Conservation (phyloP, 2,113 vertebrate genomes). For the Numenius arquata region DNA sequence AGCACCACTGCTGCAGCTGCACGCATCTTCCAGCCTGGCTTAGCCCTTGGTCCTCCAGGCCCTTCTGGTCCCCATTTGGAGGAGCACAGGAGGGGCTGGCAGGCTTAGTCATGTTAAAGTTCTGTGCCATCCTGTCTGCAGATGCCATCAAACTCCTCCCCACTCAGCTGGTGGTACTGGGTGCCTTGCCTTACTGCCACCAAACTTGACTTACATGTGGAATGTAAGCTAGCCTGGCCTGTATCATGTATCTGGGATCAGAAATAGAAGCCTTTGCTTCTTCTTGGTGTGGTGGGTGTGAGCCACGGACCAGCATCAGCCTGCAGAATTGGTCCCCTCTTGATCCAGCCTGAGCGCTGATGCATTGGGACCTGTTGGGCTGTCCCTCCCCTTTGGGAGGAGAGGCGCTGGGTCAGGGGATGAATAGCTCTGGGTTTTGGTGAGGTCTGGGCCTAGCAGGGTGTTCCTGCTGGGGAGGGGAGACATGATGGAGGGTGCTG, state of each 20-base stretch:
- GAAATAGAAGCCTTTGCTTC: not conserved
- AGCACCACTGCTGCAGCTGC: not conserved
- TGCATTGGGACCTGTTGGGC: not conserved
- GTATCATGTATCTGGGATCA: not conserved
- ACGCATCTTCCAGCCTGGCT: not conserved
- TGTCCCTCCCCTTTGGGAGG: no score
- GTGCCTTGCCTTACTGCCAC: not conserved
- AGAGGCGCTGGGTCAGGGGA: no score
- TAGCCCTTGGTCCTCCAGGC: not conserved
- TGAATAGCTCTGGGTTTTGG: not conserved
- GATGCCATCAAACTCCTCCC: not conserved
- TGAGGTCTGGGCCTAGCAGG: not conserved
- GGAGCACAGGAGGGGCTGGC: not conserved
- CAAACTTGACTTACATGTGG: not conserved
- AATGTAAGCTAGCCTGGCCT: not conserved
- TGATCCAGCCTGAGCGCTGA: not conserved
- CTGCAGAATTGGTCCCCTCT: not conserved
- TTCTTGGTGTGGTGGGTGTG: not conserved
- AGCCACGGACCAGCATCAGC: not conserved
- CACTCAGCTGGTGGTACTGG: not conserved
- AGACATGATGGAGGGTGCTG: rapidly evolving
- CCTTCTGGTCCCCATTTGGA: not conserved
- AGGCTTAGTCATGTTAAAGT: not conserved
- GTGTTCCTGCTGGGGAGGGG: rapidly evolving
- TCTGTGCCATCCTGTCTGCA: not conserved